phyloP scores from a whole-genome alignment of 2,888 invertebrate species.

The Lutraria lutraria region DNA sequence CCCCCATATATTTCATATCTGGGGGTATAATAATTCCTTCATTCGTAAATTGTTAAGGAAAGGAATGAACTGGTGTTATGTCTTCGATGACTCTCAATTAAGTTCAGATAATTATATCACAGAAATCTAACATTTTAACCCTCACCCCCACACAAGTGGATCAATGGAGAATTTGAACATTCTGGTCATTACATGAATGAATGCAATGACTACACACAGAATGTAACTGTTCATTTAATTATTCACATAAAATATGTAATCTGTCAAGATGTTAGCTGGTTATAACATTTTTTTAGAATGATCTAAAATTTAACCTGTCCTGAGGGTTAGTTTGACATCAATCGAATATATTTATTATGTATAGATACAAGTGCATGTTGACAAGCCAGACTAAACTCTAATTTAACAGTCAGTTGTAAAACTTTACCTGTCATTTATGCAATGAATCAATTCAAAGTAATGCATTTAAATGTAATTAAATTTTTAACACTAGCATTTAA shows the following conservation, averaged over 20 bases:
- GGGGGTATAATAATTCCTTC: too few species aligned
- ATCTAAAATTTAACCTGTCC: background rate
- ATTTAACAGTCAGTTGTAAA: background rate
- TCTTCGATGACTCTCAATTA: too few species aligned
- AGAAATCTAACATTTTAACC: too few species aligned
- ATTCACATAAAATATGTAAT: background rate
- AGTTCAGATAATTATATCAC: too few species aligned
- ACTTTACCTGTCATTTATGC: too few species aligned
- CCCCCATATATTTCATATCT: too few species aligned
- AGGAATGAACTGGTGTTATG: too few species aligned
- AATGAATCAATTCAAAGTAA: too few species aligned
- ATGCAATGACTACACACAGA: background rate
- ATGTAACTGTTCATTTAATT: background rate
- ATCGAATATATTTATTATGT: background rate
- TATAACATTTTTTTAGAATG: constrained; percentile 7
- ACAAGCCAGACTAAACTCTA: background rate
- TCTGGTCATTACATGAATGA: background rate
- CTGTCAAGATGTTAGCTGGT: background rate
- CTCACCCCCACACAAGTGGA: background rate
- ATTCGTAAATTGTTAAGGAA: too few species aligned
- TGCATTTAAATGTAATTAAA: too few species aligned
- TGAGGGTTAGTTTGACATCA: background rate
- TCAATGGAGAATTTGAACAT: background rate
- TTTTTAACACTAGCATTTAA: too few species aligned
- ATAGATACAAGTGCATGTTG: background rate